Conservation (phyloP, 2,888 invertebrate species). For the Blastobasis adustella region DNA sequence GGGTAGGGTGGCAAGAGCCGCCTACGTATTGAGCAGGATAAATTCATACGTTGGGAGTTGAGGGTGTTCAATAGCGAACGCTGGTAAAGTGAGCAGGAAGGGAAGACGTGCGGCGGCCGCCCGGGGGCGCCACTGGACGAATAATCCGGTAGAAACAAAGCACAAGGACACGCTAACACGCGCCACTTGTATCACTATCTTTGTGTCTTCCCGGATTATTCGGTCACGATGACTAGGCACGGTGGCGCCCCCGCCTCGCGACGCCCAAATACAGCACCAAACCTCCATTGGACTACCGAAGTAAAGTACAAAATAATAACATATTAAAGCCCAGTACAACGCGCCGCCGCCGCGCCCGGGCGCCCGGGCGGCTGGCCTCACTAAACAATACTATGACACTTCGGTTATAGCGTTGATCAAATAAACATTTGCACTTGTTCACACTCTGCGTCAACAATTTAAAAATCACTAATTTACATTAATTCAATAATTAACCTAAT, state of each 20-base stretch:
- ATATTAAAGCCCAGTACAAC: not conserved
- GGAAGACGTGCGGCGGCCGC: not conserved
- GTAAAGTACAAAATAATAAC: no score
- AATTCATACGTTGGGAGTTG: constrained; percentile 16
- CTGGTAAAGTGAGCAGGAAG: constrained; percentile 44
- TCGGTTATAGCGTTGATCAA: constrained; percentile 19
- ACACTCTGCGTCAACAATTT: constrained; percentile 41
- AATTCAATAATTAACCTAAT: constrained; percentile 16
- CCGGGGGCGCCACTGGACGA: no score
- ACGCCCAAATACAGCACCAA: no score
- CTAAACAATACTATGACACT: constrained; percentile 47
- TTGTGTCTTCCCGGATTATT: no score
- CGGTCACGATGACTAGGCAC: no score
- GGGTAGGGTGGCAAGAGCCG: constrained; percentile 5
- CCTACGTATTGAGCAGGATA: constrained; percentile 31
- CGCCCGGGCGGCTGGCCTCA: constrained; percentile 20
- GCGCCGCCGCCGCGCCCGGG: constrained; percentile 22
- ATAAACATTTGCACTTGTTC: constrained; percentile 29
- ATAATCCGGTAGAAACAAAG: no score
- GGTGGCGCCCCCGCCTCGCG: no score
- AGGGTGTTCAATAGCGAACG: constrained; percentile 16
- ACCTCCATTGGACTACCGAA: not conserved
- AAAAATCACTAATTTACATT: constrained; percentile 13
- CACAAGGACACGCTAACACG: no score
- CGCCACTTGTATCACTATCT: no score